A percentile compares a stretch with the other conserved stretches of the same genome.
Conservation (phyloP, 1,140 invertebrate species). For the Brachionus sp. region DNA sequence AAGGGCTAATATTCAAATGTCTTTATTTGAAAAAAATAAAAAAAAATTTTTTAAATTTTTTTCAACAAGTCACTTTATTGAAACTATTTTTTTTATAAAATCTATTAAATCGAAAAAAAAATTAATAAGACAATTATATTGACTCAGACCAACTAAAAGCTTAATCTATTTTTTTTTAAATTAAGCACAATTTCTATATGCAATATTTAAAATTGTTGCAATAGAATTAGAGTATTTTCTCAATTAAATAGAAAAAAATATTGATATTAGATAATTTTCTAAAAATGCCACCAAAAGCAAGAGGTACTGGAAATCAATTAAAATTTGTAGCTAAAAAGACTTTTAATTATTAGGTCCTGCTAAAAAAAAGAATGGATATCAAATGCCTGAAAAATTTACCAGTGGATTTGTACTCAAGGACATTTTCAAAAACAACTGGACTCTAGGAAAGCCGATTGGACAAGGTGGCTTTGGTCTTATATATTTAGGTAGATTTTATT, state of each 20-base stretch:
- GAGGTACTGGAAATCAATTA: not conserved
- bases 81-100: no score
- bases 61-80: no score
- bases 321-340: not conserved
- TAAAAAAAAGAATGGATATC: slow-evolving; percentile 45
- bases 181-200: not conserved
- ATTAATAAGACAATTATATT: not conserved
- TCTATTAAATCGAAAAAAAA: no score
- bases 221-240: not conserved
- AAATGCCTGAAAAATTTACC: slow-evolving; percentile 37
- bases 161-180: not conserved
- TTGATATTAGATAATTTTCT: not conserved
- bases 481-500: not conserved
- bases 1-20: no score
- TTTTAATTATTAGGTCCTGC: not conserved
- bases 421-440: slow-evolving; percentile 43
- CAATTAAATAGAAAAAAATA: not conserved
- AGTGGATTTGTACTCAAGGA: slow-evolving; percentile 27
- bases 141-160: not conserved
- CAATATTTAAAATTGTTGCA: not conserved
- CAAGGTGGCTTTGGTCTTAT: slow-evolving; percentile 46
- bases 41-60: no score
- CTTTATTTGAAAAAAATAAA: no score
- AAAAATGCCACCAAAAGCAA: slow-evolving; percentile 38
- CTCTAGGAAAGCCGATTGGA: slow-evolving; percentile 23